phyloP scores from a whole-genome alignment of 2,113 vertebrate species.

The Anolis sagrei region DNA sequence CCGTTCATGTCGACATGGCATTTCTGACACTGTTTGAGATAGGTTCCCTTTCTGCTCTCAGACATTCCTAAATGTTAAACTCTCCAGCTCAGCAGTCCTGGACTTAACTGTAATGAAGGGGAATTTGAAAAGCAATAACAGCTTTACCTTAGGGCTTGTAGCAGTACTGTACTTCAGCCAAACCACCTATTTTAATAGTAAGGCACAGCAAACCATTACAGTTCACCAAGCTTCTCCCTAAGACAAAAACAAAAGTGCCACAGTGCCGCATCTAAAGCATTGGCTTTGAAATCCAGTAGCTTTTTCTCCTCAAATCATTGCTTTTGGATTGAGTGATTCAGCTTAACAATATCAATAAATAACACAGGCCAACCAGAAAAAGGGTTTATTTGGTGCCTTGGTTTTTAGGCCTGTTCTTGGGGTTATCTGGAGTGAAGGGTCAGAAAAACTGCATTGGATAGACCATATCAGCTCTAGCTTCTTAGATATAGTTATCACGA shows the following conservation, averaged over 20 bases:
- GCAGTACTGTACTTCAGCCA: not conserved
- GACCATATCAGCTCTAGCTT: too few species aligned
- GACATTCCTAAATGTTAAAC: constrained; percentile 11
- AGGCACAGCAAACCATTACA: not conserved
- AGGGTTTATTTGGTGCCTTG: too few species aligned
- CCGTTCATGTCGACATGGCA: not conserved
- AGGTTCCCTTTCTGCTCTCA: constrained; percentile 9
- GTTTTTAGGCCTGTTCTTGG: too few species aligned
- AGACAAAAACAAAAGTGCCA: not conserved
- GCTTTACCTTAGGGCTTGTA: not conserved
- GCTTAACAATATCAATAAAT: not conserved
- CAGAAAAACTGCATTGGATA: too few species aligned
- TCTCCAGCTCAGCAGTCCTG: not conserved
- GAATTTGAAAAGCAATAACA: not conserved
- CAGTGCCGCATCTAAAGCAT: not conserved
- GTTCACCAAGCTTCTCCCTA: not conserved
- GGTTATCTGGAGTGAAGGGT: too few species aligned
- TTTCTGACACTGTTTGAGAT: rapidly evolving
- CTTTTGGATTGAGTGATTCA: not conserved
- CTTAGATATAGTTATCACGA: too few species aligned
- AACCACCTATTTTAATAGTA: not conserved
- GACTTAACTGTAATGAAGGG: constrained; percentile 21
- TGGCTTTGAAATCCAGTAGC: not conserved
- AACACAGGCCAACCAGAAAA: too few species aligned
- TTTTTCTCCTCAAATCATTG: not conserved